phyloP scores from a whole-genome alignment of 2,797 vertebrate genomes.

The Sylvilagus floridanus region DNA sequence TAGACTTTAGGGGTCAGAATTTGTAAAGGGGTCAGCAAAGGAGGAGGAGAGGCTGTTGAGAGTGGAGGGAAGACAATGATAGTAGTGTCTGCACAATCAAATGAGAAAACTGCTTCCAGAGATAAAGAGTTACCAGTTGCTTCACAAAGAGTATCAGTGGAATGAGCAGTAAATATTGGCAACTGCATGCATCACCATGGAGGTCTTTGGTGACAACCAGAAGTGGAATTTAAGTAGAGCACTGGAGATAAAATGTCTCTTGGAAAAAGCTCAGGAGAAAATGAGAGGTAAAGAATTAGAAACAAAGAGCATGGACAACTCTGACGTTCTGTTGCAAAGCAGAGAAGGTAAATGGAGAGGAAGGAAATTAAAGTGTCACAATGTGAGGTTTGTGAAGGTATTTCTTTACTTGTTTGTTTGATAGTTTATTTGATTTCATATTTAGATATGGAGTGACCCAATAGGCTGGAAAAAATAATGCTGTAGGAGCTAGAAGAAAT shows the following conservation, averaged over 20 bases:
- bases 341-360: not conserved
- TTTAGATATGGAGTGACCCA: not conserved
- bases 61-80: no score
- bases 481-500: not conserved
- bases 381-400: not conserved
- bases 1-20: no score
- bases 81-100: not conserved
- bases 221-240: not conserved
- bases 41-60: accelerated
- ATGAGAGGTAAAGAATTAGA: not conserved
- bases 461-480: not conserved
- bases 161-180: not conserved
- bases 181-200: not conserved
- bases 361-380: no score
- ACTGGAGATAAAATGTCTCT: not conserved
- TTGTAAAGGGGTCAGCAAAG: not conserved
- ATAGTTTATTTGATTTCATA: not conserved
- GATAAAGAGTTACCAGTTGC: not conserved
- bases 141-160: not conserved
- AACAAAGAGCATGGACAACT: not conserved
- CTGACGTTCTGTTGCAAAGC: not conserved
- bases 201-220: not conserved
- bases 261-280: not conserved
- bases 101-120: not conserved
- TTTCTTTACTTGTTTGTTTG: not conserved